phyloP scores from a whole-genome alignment of 2,113 vertebrate genomes.

The Ondatra zibethicus region DNA sequence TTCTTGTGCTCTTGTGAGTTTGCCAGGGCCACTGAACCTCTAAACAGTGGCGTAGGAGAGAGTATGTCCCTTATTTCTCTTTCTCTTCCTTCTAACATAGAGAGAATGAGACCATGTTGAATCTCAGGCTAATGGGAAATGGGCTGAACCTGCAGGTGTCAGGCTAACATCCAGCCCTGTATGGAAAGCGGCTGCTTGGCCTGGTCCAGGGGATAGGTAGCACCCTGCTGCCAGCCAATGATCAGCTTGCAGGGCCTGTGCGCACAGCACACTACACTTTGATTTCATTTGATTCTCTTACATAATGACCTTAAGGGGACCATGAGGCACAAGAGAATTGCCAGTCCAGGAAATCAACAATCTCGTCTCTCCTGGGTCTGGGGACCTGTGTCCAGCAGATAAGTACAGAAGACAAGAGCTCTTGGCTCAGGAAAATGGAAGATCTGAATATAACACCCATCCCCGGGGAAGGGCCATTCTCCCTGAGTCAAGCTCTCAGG shows the following conservation, averaged over 20 bases:
- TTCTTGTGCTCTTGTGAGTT: neutral
- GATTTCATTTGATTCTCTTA: slow-evolving; percentile 71
- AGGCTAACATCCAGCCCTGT: neutral
- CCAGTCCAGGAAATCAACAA: slow-evolving; percentile 57
- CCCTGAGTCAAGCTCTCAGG: neutral
- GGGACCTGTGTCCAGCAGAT: slow-evolving; percentile 11
- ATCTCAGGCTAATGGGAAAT: neutral
- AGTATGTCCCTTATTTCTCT: neutral
- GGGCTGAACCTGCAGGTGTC: neutral
- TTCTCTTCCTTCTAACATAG: neutral
- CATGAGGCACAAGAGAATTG: neutral
- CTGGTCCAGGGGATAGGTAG: neutral
- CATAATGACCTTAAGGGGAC: slow-evolving; percentile 68
- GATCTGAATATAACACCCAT: neutral
- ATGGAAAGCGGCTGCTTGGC: neutral
- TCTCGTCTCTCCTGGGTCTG: neutral
- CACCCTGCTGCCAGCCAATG: neutral
- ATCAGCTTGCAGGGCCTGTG: neutral
- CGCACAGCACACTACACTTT: slow-evolving; percentile 56
- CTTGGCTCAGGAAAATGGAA: neutral
- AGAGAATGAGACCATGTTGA: neutral
- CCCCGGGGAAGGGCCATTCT: neutral
- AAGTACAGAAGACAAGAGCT: neutral
- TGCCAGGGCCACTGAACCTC: neutral
- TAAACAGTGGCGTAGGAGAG: neutral